Evolutionary conservation across 2,797 vertebrate species (phyloP).

Genomic region (Sebastes paucispinis): DNA sequence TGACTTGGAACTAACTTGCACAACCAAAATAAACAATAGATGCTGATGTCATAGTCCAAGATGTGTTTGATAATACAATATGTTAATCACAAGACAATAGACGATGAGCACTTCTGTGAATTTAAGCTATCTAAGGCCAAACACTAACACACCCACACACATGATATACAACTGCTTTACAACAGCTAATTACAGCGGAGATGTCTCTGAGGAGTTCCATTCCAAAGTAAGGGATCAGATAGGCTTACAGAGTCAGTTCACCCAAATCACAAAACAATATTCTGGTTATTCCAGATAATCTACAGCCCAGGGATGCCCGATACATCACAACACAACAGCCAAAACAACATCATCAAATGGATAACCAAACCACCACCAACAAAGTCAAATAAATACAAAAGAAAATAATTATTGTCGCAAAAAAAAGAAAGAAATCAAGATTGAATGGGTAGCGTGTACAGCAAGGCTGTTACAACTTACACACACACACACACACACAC

Average conservation of each 20-base stretch:
- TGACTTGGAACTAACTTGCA: background rate
- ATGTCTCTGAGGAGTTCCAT: background rate
- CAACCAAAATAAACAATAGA: background rate
- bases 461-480: no score
- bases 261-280: background rate
- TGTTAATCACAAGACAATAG: slow-evolving; percentile 2
- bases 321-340: no score
- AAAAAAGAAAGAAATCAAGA: no score
- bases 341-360: no score
- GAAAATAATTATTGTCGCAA: no score
- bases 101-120: background rate
- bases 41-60: background rate
- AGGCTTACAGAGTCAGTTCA: no score
- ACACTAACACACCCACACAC: slow-evolving; percentile 7
- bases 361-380: no score
- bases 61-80: background rate
- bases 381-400: no score
- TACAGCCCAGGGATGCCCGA: background rate
- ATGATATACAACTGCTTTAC: slow-evolving; percentile 1
- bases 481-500: no score
- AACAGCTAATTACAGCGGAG: background rate
- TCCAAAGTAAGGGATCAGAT: background rate
- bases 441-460: no score
- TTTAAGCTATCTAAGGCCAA: background rate
- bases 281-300: background rate